Conservation (phyloP, 2,797 vertebrate genomes). For the Karalla daura region DNA sequence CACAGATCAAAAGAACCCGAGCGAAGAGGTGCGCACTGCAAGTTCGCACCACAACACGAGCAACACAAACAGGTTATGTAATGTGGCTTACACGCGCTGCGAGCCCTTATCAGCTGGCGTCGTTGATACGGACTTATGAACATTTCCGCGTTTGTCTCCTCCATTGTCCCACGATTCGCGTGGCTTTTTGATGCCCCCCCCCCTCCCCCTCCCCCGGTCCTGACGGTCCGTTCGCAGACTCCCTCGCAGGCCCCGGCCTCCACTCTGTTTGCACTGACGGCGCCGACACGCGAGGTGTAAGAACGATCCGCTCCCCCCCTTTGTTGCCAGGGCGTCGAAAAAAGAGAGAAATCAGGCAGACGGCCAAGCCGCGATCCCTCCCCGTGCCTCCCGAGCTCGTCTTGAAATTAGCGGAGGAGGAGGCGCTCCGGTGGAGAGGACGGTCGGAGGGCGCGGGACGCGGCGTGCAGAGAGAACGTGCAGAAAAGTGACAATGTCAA, state of each 20-base stretch:
- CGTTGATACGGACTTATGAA: not conserved
- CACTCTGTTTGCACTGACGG: constrained; percentile 20
- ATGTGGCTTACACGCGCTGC: no score
- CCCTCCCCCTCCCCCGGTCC: constrained; percentile 2
- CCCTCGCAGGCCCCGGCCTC: not conserved
- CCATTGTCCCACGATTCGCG: not conserved
- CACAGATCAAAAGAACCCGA: no score
- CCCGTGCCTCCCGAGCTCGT: constrained; percentile 40
- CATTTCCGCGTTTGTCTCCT: not conserved
- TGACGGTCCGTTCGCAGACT: not conserved
- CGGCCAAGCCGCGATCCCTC: constrained; percentile 46
- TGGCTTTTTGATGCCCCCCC: no score
- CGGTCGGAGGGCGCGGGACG: constrained; percentile 46
- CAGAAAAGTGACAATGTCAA: constrained; percentile 56
- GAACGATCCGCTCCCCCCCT: constrained; percentile 43
- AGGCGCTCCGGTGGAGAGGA: constrained; percentile 52
- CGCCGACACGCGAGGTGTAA: constrained; percentile 33
- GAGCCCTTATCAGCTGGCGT: no score
- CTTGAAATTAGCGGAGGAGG: constrained; percentile 56
- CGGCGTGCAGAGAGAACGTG: constrained; percentile 22
- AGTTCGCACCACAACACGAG: no score
- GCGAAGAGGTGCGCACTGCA: no score
- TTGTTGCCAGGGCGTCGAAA: constrained; percentile 56
- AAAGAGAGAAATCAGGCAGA: constrained; percentile 60
- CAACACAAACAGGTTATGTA: no score